Percentiles rank a stretch among this genome's conserved stretches.
These are phyloP conservation scores for Hystrix cristata DNA, from an alignment of 2,113 vertebrate genomes.

Conservation along the genomic window DNA sequence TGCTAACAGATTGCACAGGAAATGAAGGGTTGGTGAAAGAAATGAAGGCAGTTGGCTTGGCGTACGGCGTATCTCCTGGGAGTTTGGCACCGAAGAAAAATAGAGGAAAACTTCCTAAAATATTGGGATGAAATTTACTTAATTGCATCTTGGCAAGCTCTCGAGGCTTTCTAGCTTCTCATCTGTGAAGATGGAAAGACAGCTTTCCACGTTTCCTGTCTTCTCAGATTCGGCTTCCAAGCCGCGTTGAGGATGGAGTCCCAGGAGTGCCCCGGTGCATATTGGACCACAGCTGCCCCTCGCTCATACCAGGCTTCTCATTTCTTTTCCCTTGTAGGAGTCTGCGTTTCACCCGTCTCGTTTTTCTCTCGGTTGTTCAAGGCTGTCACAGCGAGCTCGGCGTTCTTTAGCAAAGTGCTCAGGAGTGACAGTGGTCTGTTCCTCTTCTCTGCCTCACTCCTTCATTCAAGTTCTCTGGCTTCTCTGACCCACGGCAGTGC, in stretches of 20 bases:
- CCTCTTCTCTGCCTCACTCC: background rate
- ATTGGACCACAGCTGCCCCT: conserved; percentile 54
- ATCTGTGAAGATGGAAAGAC: conserved; percentile 47
- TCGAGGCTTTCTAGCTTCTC: background rate
- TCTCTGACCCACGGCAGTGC: background rate
- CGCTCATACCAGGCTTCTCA: background rate
- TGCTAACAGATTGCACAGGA: conserved; percentile 35
- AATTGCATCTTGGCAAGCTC: conserved; percentile 54
- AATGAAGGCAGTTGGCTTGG: conserved; percentile 42
- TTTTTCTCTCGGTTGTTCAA: background rate
- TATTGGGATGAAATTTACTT: conserved; percentile 76
- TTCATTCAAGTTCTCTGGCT: background rate
- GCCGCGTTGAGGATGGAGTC: conserved; percentile 17
- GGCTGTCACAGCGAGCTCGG: background rate
- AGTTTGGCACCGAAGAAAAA: conserved; percentile 61
- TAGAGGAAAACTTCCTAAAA: conserved; percentile 70
- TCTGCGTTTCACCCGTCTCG: conserved; percentile 33
- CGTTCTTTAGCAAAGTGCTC: background rate
- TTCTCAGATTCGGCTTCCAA: conserved; percentile 53
- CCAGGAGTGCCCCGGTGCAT: conserved; percentile 44
- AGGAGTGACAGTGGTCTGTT: background rate
- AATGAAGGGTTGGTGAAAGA: background rate
- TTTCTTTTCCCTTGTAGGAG: conserved; percentile 35
- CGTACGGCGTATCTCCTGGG: background rate
- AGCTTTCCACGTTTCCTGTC: conserved; percentile 52